Conservation (phyloP, 2,113 vertebrate genomes). For the Ageneiosus marmoratus region DNA sequence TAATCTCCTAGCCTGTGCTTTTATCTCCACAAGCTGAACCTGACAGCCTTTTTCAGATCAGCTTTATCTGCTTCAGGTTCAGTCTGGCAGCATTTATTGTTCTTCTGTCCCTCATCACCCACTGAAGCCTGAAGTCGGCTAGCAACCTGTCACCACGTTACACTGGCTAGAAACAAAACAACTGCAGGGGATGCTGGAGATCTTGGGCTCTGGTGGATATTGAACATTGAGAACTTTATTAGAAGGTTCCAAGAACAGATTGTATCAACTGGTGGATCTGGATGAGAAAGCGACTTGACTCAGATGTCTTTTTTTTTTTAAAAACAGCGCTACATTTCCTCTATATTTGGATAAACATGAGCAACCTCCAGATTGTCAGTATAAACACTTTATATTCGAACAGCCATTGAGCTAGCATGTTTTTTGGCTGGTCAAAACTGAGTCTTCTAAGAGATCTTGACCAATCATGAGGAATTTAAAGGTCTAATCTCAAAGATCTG, state of each 20-base stretch:
- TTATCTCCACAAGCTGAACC: neutral
- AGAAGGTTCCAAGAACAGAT: neutral
- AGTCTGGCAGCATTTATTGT: conserved; percentile 1
- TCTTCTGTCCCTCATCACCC: conserved; percentile 17
- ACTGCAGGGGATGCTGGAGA: neutral
- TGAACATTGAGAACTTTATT: neutral
- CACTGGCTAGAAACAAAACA: neutral
- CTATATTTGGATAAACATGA: too few relatives aligned
- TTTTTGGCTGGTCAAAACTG: too few relatives aligned
- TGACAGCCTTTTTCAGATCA: neutral
- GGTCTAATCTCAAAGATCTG: too few relatives aligned
- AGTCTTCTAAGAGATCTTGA: too few relatives aligned
- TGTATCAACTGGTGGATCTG: neutral
- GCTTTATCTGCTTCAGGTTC: conserved; percentile 3
- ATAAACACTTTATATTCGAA: too few relatives aligned
- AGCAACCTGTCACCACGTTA: neutral
- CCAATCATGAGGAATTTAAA: too few relatives aligned
- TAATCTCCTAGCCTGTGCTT: neutral
- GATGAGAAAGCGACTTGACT: neutral
- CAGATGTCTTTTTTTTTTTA: too few relatives aligned
- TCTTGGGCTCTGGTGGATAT: neutral
- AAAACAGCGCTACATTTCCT: too few relatives aligned
- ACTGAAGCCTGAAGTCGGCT: neutral
- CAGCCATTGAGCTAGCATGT: too few relatives aligned
- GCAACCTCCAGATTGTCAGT: too few relatives aligned